These are phyloP conservation scores for Lepidurus couesii DNA, from an alignment of 1,140 invertebrate genomes.

Conservation along the genomic window DNA sequence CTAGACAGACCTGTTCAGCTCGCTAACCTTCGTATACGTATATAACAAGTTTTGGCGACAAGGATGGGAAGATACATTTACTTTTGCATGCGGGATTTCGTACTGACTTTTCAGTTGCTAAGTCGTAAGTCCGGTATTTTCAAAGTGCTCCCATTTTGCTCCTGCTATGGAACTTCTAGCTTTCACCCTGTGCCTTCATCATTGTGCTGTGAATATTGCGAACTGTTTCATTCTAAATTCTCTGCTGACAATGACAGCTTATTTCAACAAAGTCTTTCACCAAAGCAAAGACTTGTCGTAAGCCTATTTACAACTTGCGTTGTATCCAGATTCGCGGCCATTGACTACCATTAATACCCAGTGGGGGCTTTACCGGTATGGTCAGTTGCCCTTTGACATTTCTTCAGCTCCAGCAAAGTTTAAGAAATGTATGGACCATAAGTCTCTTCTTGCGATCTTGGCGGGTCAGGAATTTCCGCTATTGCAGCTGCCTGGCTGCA, in stretches of 20 bases:
- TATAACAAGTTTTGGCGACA: too few relatives aligned
- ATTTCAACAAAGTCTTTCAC: slow-evolving; percentile 40
- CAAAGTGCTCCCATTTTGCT: too few relatives aligned
- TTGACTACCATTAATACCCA: slow-evolving; percentile 45
- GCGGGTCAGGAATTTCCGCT: slow-evolving; percentile 42
- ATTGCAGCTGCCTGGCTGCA: slow-evolving; percentile 40
- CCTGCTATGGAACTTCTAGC: too few relatives aligned
- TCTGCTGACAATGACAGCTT: slow-evolving; percentile 33
- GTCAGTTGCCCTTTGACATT: slow-evolving; percentile 48
- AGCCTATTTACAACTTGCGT: slow-evolving; percentile 42
- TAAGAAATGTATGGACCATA: slow-evolving; percentile 46
- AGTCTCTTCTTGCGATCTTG: slow-evolving; percentile 46
- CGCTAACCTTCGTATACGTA: too few relatives aligned
- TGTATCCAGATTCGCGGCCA: slow-evolving; percentile 40
- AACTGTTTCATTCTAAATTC: too few relatives aligned
- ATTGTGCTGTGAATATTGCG: too few relatives aligned
- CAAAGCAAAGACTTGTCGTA: slow-evolving; percentile 39
- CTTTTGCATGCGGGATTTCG: too few relatives aligned
- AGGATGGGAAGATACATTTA: too few relatives aligned
- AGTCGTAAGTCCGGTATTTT: too few relatives aligned
- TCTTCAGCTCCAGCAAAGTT: slow-evolving; percentile 47
- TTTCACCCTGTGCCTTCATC: too few relatives aligned
- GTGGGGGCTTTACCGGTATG: slow-evolving; percentile 47
- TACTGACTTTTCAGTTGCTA: too few relatives aligned
- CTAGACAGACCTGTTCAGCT: too few relatives aligned